Evolutionary conservation across 2,113 vertebrate species (phyloP).

Genomic region (Chunga burmeisteri): DNA sequence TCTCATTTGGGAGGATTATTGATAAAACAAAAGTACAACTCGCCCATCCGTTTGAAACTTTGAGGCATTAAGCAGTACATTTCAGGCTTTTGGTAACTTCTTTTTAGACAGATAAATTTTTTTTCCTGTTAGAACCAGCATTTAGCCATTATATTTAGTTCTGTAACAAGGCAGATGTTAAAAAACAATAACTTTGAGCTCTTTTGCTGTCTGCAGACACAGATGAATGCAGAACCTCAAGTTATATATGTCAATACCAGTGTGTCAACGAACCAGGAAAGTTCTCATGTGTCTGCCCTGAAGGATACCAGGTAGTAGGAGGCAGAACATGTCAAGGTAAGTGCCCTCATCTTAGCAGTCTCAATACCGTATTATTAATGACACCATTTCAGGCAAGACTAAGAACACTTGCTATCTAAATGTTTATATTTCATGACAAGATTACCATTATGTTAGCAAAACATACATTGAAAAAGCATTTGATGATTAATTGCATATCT

Average conservation of each 20-base stretch:
- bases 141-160: background rate
- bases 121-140: background rate
- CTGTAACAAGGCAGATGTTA: background rate
- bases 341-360: background rate
- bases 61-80: background rate
- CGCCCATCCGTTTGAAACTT: background rate
- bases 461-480: background rate
- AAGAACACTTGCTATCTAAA: background rate
- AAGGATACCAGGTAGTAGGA: slow-evolving; percentile 91
- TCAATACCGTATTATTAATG: background rate
- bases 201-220: slow-evolving; percentile 77
- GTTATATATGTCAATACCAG: slow-evolving; percentile 90
- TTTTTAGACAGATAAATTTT: background rate
- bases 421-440: background rate
- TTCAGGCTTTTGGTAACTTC: no score
- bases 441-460: background rate
- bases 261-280: slow-evolving; percentile 91
- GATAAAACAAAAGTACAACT: background rate
- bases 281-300: slow-evolving; percentile 90
- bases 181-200: background rate
- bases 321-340: slow-evolving; percentile 91
- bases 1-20: background rate
- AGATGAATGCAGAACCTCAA: slow-evolving; percentile 91
- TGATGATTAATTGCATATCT: background rate
- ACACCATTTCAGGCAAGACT: background rate